Conservation (phyloP, 2,888 invertebrate genomes). For the Limnephilus auricula region DNA sequence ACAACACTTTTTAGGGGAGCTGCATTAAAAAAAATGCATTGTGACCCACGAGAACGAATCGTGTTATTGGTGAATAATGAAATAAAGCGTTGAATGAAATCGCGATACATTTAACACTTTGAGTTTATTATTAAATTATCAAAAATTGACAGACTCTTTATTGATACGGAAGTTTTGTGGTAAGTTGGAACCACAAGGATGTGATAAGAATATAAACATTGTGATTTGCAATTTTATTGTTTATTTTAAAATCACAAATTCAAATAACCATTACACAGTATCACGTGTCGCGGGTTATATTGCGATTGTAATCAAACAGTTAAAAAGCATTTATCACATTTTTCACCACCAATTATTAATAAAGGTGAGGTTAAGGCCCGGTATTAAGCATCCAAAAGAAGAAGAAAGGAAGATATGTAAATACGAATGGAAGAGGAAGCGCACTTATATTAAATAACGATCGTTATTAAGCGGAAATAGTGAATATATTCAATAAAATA, state of each 20-base stretch:
- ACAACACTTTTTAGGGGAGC: constrained; percentile 26
- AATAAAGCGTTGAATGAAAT: constrained; percentile 10
- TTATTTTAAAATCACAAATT: background rate
- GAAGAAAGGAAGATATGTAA: no score
- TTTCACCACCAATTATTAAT: background rate
- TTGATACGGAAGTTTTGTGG: constrained; percentile 19
- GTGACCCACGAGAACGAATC: constrained; percentile 29
- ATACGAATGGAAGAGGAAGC: no score
- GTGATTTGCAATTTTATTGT: constrained; percentile 3
- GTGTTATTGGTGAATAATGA: constrained; percentile 10
- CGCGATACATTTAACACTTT: background rate
- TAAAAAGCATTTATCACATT: background rate
- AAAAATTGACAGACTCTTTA: constrained; percentile 2
- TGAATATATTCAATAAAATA: no score
- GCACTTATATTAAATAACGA: no score
- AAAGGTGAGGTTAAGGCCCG: background rate
- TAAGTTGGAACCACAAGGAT: constrained; percentile 5
- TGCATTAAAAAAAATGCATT: constrained; percentile 31
- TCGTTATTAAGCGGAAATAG: no score
- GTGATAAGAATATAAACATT: constrained; percentile 19
- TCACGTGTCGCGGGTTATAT: background rate
- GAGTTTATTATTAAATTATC: constrained; percentile 22
- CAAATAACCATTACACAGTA: background rate
- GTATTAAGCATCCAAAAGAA: no score
- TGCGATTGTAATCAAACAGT: background rate